A percentile compares a stretch with the other conserved stretches of the same genome.
These are phyloP conservation scores for Drosophila kohkoa DNA, from an alignment of 1,140 invertebrate genomes.

Conservation along the genomic window DNA sequence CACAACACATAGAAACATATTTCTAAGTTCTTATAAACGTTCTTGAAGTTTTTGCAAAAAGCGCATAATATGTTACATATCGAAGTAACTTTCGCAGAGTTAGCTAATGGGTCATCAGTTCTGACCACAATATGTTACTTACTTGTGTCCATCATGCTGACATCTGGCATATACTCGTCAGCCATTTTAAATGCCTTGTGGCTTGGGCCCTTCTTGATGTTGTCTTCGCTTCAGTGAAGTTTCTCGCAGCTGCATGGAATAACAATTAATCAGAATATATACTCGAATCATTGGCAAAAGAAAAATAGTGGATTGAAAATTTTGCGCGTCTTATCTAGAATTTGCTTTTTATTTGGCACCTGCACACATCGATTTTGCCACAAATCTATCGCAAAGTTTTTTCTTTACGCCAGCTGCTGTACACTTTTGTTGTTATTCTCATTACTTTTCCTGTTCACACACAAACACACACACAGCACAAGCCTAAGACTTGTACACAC, in stretches of 20 bases:
- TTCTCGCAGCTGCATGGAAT: conserved; percentile 55
- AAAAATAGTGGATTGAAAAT: conserved; percentile 5
- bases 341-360: conserved; percentile 26
- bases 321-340: neutral
- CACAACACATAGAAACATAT: too few species aligned
- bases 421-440: conserved; percentile 74
- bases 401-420: conserved; percentile 47
- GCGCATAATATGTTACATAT: too few species aligned
- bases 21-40: neutral
- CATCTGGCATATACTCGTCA: conserved; percentile 81
- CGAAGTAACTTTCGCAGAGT: conserved; percentile 16
- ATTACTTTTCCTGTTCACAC: conserved; percentile 46
- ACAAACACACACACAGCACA: conserved; percentile 12
- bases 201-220: conserved; percentile 30
- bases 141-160: conserved; percentile 82
- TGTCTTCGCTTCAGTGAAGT: conserved; percentile 39
- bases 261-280: conserved; percentile 57
- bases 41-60: too few species aligned
- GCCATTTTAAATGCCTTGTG: conserved; percentile 72
- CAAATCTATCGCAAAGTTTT: conserved; percentile 49
- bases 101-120: conserved; percentile 29
- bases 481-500: neutral
- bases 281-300: neutral
- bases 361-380: conserved; percentile 71
- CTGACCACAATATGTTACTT: conserved; percentile 73